Percentiles rank a stretch among this genome's conserved stretches.
Conservation (phyloP, 2,888 invertebrate genomes). For the Eupithecia vulgata region DNA sequence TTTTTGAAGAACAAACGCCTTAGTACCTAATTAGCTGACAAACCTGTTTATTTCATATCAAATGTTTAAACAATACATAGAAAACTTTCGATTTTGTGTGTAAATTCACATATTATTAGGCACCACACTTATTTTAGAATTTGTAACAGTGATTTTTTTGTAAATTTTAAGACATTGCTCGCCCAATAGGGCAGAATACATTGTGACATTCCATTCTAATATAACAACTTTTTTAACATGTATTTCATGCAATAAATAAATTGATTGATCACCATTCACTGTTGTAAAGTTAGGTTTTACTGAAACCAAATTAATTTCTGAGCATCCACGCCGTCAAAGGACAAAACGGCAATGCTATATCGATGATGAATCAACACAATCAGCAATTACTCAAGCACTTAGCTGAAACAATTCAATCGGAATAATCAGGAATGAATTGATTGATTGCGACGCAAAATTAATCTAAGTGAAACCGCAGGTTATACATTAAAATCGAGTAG, state of each 20-base stretch:
- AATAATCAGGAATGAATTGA: not conserved
- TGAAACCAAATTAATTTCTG: not conserved
- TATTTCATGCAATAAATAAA: too few relatives aligned
- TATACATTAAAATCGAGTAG: not conserved
- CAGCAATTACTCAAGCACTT: not conserved
- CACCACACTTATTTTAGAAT: too few relatives aligned
- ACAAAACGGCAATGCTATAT: not conserved
- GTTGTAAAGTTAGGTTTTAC: not conserved
- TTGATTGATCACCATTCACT: not conserved
- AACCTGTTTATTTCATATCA: too few relatives aligned
- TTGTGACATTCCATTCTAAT: too few relatives aligned
- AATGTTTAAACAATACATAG: too few relatives aligned
- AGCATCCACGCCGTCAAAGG: not conserved
- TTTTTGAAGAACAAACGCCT: too few relatives aligned
- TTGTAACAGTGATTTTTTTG: too few relatives aligned
- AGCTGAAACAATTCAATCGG: not conserved
- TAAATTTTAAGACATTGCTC: too few relatives aligned
- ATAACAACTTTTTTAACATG: too few relatives aligned
- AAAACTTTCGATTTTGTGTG: too few relatives aligned
- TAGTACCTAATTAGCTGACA: too few relatives aligned
- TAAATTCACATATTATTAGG: not conserved
- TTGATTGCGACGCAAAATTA: not conserved
- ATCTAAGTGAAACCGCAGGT: not conserved
- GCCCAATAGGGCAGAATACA: too few relatives aligned
- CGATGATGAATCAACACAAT: not conserved